Evolutionary conservation across 2,797 vertebrate genomes (phyloP), one percentile per base, ranked within the genome.

Genomic region (Phoxinus dragarum): DNA sequence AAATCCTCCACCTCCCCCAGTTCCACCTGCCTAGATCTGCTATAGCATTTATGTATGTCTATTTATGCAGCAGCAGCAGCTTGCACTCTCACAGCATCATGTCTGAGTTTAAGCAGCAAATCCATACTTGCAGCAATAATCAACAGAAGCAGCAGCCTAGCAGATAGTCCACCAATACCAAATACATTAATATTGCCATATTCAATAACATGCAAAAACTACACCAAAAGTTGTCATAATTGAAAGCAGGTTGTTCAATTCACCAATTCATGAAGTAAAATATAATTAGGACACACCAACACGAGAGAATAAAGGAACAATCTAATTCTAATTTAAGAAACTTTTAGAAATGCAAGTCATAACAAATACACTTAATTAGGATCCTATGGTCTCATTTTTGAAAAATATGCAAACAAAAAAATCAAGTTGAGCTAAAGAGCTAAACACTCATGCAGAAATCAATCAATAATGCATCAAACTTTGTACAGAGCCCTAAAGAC

Each of bases 401-500:
- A 49, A 44, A 44, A 34, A 72, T 40, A 49, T 75, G 21, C 64
- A 69, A 38, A 82, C 14, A 77, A 38, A 64, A 56, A 71, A 71
- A 23, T 19, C 19, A 68, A 74, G 66, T 27, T 77, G 61, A 44
- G 73, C 49, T 59, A 72, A 82, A 81, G 72, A 8, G 27, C 21
- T 27, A 36, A 69, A 83, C 42, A 8, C 85, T 85, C 84, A 88
- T 78, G 74, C 86, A 76, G 88, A 86, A 89, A 89, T 90, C 81
- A 87, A 76, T 91, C 90, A 49, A 87, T 88, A 87, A 73, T 82
- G 74, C 86, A 79, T 86, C 66, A 77, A 89, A 87, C 88, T 76
- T 85, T 87, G 64, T 81, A 84, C 86, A 80, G 86, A 81, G 38
- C 76, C 59, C 86, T 31, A 80, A 82, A 86, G 84, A 81, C 84